A percentile compares a stretch with the other conserved stretches of the same genome.
phyloP scores from a whole-genome alignment of 2,797 vertebrate genomes.

The Myripristis murdjan region DNA sequence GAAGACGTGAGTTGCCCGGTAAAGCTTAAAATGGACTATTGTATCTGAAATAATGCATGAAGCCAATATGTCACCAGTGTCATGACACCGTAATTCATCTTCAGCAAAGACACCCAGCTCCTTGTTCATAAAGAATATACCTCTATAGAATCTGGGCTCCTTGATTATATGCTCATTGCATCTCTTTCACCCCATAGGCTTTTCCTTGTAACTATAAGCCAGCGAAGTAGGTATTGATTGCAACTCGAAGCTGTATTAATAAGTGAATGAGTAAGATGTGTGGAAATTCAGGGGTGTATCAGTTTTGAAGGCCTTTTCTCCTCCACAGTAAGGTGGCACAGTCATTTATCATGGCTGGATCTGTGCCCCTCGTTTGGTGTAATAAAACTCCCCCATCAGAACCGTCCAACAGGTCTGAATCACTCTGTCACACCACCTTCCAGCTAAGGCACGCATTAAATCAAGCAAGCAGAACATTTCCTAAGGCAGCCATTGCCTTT shows the following conservation, averaged over 20 bases:
- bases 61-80: constrained; percentile 83
- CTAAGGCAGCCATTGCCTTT: constrained; percentile 99
- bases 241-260: constrained; percentile 83
- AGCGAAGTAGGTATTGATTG: constrained; percentile 85
- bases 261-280: constrained; percentile 81
- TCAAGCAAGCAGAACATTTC: constrained; percentile 99
- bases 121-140: constrained; percentile 74
- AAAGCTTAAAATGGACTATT: constrained; percentile 78
- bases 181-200: constrained; percentile 69
- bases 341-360: constrained; percentile 99
- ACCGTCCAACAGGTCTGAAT: constrained; percentile 99
- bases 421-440: constrained; percentile 99
- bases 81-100: constrained; percentile 80
- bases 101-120: constrained; percentile 67
- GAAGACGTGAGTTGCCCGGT: constrained; percentile 63
- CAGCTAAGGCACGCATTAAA: constrained; percentile 99
- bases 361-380: constrained; percentile 98
- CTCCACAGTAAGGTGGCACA: constrained; percentile 89
- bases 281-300: constrained; percentile 79
- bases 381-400: constrained; percentile 99
- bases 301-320: constrained; percentile 91
- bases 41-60: constrained; percentile 83
- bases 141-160: constrained; percentile 52
- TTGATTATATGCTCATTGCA: constrained; percentile 71
- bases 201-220: constrained; percentile 79